Evolutionary conservation across 2,888 invertebrate species (phyloP).

Genomic region (Melieria crassipennis): DNA sequence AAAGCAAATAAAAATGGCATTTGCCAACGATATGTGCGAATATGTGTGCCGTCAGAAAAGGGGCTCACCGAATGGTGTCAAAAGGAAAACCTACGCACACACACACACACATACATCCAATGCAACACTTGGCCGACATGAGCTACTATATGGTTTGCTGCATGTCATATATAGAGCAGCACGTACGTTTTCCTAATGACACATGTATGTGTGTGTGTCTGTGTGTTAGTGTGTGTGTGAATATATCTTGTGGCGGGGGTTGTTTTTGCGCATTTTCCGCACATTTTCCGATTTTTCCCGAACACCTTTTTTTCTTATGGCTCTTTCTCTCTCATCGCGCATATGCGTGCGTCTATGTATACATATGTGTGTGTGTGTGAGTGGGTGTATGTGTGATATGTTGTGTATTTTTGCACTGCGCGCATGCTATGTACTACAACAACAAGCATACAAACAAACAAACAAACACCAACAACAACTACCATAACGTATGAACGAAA

Average conservation of each 20-base stretch:
- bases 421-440: conserved; percentile 29
- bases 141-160: too few relatives aligned
- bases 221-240: background rate
- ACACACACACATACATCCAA: background rate
- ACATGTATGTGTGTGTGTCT: background rate
- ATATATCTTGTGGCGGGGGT: conserved; percentile 40
- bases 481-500: conserved; percentile 52
- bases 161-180: too few relatives aligned
- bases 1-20: background rate
- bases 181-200: too few relatives aligned
- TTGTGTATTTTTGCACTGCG: conserved; percentile 47
- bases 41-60: conserved; percentile 41
- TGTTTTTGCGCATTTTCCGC: conserved; percentile 48
- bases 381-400: conserved; percentile 49
- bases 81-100: conserved; percentile 41
- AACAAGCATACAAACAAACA: background rate
- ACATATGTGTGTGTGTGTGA: conserved; percentile 45
- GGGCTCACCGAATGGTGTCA: conserved; percentile 25
- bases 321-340: conserved; percentile 48
- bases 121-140: too few relatives aligned
- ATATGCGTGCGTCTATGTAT: conserved; percentile 20
- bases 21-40: background rate
- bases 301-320: conserved; percentile 33
- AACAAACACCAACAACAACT: conserved; percentile 30
- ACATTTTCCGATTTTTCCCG: conserved; percentile 31